A percentile compares a stretch with the other conserved stretches of the same genome.
These are phyloP conservation scores for Quiscalus mexicanus DNA, from an alignment of 2,113 vertebrate species.

Conservation along the genomic window DNA sequence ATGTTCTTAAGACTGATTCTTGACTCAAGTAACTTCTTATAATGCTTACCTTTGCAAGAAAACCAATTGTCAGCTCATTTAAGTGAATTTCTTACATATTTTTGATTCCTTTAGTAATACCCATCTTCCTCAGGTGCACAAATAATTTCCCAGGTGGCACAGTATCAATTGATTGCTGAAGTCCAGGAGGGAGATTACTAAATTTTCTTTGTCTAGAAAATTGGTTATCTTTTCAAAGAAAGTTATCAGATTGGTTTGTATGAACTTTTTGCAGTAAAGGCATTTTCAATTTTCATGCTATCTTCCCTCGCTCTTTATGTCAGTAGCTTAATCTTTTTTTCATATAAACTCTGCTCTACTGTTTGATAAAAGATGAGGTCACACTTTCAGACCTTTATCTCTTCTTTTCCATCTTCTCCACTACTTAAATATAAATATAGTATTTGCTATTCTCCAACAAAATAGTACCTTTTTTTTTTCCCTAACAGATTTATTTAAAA, in stretches of 20 bases:
- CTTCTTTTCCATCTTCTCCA: background rate
- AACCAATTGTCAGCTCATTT: background rate
- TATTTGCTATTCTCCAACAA: background rate
- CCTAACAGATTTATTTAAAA: background rate
- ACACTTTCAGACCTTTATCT: background rate
- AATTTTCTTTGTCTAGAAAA: conserved; percentile 22
- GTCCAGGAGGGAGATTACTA: conserved; percentile 20
- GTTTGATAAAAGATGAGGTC: conserved; percentile 11
- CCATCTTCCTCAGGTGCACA: background rate
- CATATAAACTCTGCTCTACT: background rate
- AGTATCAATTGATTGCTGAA: conserved; percentile 5
- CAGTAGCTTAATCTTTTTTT: conserved; percentile 16
- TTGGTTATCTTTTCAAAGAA: conserved; percentile 20
- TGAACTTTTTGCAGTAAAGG: conserved; percentile 9
- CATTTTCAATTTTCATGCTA: conserved; percentile 16
- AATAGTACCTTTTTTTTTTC: background rate
- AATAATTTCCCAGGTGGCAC: conserved; percentile 2
- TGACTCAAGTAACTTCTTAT: background rate
- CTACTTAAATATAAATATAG: background rate
- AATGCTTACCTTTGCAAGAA: background rate
- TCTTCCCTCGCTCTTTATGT: background rate
- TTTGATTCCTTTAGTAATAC: background rate
- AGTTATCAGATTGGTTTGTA: background rate
- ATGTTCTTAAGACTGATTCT: background rate
- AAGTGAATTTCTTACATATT: background rate